Evolutionary conservation across 2,888 invertebrate species (phyloP).

Genomic region (Dicyrtomina minuta): DNA sequence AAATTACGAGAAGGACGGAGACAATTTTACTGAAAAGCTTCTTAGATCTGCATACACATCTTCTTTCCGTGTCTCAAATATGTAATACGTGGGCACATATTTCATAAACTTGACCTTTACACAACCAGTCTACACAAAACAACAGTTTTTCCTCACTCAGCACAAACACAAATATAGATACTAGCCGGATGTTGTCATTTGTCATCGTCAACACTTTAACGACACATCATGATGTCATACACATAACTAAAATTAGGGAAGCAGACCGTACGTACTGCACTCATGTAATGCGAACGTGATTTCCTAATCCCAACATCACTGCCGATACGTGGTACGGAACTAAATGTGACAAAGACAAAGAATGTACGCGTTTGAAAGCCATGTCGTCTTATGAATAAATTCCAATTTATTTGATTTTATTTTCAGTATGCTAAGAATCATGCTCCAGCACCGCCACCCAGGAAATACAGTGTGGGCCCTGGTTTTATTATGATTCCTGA

Average conservation of each 20-base stretch:
- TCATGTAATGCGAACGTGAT: too few relatives aligned
- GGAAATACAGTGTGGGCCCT: constrained; percentile 41
- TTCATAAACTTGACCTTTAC: constrained; percentile 20
- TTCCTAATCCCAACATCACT: too few relatives aligned
- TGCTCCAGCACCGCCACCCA: constrained; percentile 29
- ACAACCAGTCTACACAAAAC: too few relatives aligned
- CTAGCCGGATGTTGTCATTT: neutral
- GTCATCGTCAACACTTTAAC: too few relatives aligned
- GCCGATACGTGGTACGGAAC: too few relatives aligned
- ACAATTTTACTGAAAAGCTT: too few relatives aligned
- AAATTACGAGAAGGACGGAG: too few relatives aligned
- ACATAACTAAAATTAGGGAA: neutral
- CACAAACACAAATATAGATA: too few relatives aligned
- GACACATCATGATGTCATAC: neutral
- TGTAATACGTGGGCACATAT: neutral
- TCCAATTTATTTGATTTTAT: constrained; percentile 13
- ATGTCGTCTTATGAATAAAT: neutral
- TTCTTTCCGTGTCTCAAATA: constrained; percentile 8
- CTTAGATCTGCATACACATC: neutral
- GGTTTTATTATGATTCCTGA: constrained; percentile 38
- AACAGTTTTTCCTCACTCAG: neutral
- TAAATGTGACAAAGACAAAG: too few relatives aligned
- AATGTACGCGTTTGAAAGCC: too few relatives aligned
- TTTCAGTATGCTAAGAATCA: constrained; percentile 38
- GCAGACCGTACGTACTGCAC: neutral